Conservation (phyloP, 2,888 invertebrate genomes). For the Zhuqinia jingwanae region DNA sequence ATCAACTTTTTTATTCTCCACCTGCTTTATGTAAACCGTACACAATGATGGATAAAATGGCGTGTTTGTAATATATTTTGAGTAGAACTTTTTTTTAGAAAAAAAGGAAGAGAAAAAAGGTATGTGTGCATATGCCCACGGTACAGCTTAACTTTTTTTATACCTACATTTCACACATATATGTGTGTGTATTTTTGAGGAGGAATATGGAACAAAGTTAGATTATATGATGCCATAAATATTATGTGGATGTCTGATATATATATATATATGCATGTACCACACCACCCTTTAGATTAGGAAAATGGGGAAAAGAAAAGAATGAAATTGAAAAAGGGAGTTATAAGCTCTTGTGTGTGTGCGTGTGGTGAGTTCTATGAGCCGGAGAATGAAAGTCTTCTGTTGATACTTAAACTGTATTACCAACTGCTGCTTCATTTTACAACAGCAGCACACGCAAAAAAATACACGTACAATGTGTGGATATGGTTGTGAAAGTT, state of each 20-base stretch:
- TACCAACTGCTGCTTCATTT: constrained; percentile 1
- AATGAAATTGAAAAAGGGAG: constrained; percentile 61
- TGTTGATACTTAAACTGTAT: not conserved
- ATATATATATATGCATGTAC: no score
- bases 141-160: constrained; percentile 48
- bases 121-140: not conserved
- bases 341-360: constrained; percentile 11
- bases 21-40: constrained; percentile 40
- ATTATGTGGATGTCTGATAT: no score
- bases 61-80: constrained; percentile 30
- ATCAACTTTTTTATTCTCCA: constrained; percentile 39
- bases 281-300: constrained; percentile 46
- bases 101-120: not conserved
- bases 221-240: no score
- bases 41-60: constrained; percentile 55
- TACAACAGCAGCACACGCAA: no score
- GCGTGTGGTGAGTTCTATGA: not conserved
- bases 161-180: not conserved
- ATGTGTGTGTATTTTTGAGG: not conserved
- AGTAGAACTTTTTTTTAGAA: not conserved
- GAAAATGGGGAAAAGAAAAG: constrained; percentile 42
- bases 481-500: constrained; percentile 9
- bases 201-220: not conserved
- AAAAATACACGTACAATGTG: not conserved
- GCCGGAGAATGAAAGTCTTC: not conserved